Evolutionary conservation across 1,140 invertebrate species (phyloP).

Genomic region (Drosophila auraria): DNA sequence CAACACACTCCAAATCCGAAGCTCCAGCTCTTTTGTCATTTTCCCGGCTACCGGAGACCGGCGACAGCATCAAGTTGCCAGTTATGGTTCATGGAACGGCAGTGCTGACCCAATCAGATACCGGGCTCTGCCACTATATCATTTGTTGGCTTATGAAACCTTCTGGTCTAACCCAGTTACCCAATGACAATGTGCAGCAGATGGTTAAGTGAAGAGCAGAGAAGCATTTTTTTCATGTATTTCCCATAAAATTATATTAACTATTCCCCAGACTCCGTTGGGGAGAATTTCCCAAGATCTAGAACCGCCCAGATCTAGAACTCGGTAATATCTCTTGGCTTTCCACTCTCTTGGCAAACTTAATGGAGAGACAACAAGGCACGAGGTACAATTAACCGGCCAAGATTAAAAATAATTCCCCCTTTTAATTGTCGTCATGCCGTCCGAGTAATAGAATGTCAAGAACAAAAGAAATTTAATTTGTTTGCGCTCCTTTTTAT

Average conservation of each 20-base stretch:
- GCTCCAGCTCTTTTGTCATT: slow-evolving; percentile 33
- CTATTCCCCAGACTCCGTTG: neutral
- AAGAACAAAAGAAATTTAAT: slow-evolving; percentile 56
- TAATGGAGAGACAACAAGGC: slow-evolving; percentile 7
- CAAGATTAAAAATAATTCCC: slow-evolving; percentile 25
- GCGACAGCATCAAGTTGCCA: slow-evolving; percentile 51
- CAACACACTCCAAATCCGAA: slow-evolving; percentile 9
- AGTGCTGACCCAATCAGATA: slow-evolving; percentile 42
- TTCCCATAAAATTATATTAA: neutral
- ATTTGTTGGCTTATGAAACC: slow-evolving; percentile 40
- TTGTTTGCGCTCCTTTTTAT: slow-evolving; percentile 36
- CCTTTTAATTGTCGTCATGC: slow-evolving; percentile 25
- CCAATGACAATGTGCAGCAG: slow-evolving; percentile 35
- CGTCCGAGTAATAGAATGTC: slow-evolving; percentile 23
- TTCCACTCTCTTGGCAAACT: slow-evolving; percentile 16
- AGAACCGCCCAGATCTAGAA: neutral
- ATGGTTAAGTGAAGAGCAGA: slow-evolving; percentile 10
- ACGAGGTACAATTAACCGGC: slow-evolving; percentile 11
- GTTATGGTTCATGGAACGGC: slow-evolving; percentile 48
- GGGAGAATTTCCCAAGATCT: slow-evolving; percentile 6
- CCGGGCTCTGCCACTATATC: slow-evolving; percentile 1
- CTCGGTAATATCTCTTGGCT: slow-evolving; percentile 14
- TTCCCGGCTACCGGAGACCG: slow-evolving; percentile 8
- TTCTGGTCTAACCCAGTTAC: slow-evolving; percentile 49
- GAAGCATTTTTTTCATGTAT: neutral